Conservation (phyloP, 2,888 invertebrate genomes). For the Andrena trimmerana region DNA sequence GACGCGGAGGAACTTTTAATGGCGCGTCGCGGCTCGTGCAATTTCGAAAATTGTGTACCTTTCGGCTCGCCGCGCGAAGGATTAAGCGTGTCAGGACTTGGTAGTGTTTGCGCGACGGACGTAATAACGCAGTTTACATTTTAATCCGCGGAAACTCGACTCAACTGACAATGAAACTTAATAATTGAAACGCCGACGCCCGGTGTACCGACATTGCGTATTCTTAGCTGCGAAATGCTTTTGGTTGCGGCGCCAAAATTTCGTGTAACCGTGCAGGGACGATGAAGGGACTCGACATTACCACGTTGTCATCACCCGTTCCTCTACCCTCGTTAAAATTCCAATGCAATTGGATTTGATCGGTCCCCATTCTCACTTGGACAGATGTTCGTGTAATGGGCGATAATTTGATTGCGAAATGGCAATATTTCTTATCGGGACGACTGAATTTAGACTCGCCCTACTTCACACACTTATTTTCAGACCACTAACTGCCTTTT, state of each 20-base stretch:
- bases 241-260: conserved; percentile 14
- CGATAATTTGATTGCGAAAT: conserved; percentile 30
- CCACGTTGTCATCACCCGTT: not conserved
- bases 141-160: conserved; percentile 33
- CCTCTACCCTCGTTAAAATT: conserved; percentile 3
- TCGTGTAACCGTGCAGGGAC: not conserved
- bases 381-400: not conserved
- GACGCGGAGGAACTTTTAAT: conserved; percentile 3
- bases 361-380: not conserved
- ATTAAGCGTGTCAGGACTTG: conserved; percentile 40
- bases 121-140: conserved; percentile 57
- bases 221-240: conserved; percentile 23
- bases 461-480: conserved; percentile 23
- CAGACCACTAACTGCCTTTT: conserved; percentile 26
- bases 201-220: conserved; percentile 19
- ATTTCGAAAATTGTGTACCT: conserved; percentile 25
- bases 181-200: conserved; percentile 45
- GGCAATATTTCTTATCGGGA: conserved; percentile 2
- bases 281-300: not conserved
- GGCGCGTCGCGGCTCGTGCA: not conserved
- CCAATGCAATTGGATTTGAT: not conserved
- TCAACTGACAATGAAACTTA: conserved; percentile 48
- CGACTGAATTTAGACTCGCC: conserved; percentile 13
- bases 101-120: conserved; percentile 19
- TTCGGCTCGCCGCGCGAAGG: conserved; percentile 8